Conservation (phyloP, 2,113 vertebrate genomes). For the Zosterops pallidus region DNA sequence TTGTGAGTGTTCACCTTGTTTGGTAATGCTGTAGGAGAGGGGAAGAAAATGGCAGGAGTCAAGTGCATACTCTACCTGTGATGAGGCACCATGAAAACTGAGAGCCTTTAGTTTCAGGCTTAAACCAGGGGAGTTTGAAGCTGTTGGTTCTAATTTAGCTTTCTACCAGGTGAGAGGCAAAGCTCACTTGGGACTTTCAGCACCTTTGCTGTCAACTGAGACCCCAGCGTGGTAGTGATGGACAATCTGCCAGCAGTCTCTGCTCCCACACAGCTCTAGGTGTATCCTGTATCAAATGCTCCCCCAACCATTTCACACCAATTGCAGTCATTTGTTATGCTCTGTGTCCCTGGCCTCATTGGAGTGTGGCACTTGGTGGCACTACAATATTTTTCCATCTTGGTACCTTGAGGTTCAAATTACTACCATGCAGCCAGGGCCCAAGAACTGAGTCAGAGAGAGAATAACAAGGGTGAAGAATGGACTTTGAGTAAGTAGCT, state of each 20-base stretch:
- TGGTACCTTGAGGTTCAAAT: background rate
- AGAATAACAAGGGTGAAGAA: background rate
- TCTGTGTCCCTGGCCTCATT: background rate
- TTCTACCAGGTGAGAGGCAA: background rate
- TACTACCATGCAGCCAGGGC: background rate
- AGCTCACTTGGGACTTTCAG: background rate
- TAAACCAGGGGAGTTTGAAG: background rate
- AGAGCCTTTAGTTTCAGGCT: background rate
- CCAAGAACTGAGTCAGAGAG: background rate
- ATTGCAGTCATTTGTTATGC: background rate
- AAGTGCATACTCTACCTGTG: rapidly evolving
- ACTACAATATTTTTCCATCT: background rate
- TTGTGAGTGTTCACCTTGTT: background rate
- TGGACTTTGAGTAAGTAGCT: background rate
- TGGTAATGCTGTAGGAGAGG: background rate
- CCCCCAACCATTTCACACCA: background rate
- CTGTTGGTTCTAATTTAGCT: background rate
- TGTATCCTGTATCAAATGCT: rapidly evolving
- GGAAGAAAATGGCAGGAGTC: background rate
- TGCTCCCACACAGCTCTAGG: background rate
- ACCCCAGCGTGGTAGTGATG: background rate
- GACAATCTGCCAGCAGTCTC: background rate
- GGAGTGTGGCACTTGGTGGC: background rate
- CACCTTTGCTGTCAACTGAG: background rate
- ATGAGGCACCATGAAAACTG: background rate